Conservation (phyloP, 2,888 invertebrate species). For the Stenotaenia linearis region DNA sequence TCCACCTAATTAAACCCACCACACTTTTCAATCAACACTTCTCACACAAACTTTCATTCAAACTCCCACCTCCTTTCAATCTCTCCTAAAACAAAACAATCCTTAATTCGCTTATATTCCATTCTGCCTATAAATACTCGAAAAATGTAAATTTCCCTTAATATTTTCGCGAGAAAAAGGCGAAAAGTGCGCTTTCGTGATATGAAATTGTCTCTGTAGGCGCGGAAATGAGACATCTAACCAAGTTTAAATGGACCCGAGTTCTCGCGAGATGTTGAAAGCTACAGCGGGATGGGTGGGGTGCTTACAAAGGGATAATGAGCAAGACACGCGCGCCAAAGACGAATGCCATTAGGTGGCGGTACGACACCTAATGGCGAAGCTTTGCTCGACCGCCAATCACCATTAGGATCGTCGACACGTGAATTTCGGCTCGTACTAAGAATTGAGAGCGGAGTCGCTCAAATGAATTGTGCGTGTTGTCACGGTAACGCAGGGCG, state of each 20-base stretch:
- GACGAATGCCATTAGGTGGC: constrained; percentile 5
- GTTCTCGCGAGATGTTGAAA: not conserved
- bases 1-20: no score
- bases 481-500: not conserved
- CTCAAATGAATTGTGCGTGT: not conserved
- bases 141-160: no score
- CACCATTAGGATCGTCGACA: constrained; percentile 14
- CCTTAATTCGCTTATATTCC: no score
- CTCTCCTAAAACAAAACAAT: no score
- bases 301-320: not conserved
- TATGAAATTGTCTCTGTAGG: not conserved
- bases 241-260: not conserved
- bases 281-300: not conserved
- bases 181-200: not conserved
- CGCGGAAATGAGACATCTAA: not conserved
- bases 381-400: constrained; percentile 7
- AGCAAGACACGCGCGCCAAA: constrained; percentile 2
- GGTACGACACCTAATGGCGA: not conserved
- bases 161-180: no score
- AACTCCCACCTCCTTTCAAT: no score
- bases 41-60: no score
- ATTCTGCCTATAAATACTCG: no score
- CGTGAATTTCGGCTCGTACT: not conserved
- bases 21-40: no score
- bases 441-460: not conserved